Conservation (phyloP, 2,888 invertebrate genomes). For the Ophion ellenae region DNA sequence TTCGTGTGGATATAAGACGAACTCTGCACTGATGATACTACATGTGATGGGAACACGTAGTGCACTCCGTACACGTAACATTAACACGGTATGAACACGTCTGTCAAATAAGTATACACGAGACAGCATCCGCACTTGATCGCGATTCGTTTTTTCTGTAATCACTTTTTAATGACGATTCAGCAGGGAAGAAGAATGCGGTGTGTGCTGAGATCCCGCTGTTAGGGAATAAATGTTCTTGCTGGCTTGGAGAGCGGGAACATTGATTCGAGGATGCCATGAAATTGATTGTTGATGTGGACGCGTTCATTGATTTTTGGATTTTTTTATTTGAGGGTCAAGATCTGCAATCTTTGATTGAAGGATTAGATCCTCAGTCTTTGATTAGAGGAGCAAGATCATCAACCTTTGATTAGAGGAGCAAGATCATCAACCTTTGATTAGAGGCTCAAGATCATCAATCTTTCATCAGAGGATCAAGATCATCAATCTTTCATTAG, state of each 20-base stretch:
- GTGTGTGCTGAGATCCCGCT: too few relatives aligned
- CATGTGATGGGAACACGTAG: slow-evolving; percentile 35
- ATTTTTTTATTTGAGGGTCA: not conserved
- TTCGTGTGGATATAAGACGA: slow-evolving; percentile 52
- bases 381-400: not conserved
- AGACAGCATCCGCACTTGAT: not conserved
- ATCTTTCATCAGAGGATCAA: too few relatives aligned
- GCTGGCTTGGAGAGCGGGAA: not conserved
- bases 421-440: too few relatives aligned
- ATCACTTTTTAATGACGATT: slow-evolving; percentile 37
- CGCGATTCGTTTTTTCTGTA: not conserved
- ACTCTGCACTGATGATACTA: slow-evolving; percentile 37
- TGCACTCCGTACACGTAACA: slow-evolving; percentile 8
- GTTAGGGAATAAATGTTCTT: not conserved
- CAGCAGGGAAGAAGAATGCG: not conserved
- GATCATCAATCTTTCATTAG: not conserved
- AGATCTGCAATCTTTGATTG: not conserved
- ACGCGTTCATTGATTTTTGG: not conserved
- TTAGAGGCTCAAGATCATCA: too few relatives aligned
- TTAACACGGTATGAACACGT: slow-evolving; percentile 26
- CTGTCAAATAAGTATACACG: slow-evolving; percentile 23
- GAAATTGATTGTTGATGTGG: too few relatives aligned
- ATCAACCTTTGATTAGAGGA: not conserved
- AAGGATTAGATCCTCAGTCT: not conserved
- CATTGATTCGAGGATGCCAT: not conserved